phyloP scores from a whole-genome alignment of 2,888 invertebrate genomes.

The Pollenia angustigena region DNA sequence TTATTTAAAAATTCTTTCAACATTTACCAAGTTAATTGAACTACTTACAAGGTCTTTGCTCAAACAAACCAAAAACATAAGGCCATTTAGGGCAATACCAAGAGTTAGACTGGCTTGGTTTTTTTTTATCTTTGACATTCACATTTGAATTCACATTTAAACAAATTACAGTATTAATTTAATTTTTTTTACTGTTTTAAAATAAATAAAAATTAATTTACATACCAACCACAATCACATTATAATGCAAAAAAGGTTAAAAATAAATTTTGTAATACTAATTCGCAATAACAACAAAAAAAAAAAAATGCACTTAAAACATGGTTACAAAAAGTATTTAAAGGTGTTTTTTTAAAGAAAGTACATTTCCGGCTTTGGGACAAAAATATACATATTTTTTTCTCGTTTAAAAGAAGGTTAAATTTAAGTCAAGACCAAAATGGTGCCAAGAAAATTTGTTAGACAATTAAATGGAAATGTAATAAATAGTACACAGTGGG shows the following conservation, averaged over 20 bases:
- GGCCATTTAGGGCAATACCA: slow-evolving; percentile 16
- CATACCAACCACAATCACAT: background rate
- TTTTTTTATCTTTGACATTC: slow-evolving; percentile 22
- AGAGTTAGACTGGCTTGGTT: slow-evolving; percentile 6
- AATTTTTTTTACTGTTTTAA: slow-evolving; percentile 9
- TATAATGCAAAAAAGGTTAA: slow-evolving; percentile 37
- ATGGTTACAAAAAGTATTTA: slow-evolving; percentile 7
- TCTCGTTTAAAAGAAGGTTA: background rate
- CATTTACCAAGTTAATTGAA: slow-evolving; percentile 8
- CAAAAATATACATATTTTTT: background rate
- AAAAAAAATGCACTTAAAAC: slow-evolving; percentile 20
- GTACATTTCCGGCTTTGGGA: slow-evolving; percentile 32
- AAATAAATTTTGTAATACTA: slow-evolving; percentile 40
- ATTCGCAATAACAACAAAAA: background rate
- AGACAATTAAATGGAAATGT: no score
- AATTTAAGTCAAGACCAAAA: background rate
- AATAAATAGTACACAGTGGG: no score
- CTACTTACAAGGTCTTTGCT: slow-evolving; percentile 32
- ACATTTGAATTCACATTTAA: slow-evolving; percentile 3
- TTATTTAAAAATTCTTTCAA: slow-evolving; percentile 18
- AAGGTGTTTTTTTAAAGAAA: slow-evolving; percentile 23
- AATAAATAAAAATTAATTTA: slow-evolving; percentile 27
- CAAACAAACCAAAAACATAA: slow-evolving; percentile 22
- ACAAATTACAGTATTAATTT: background rate
- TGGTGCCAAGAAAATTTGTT: no score